Percentiles rank a stretch among this genome's conserved stretches.
Evolutionary conservation across 2,113 vertebrate genomes (phyloP).

Genomic region (Sterna hirundo): DNA sequence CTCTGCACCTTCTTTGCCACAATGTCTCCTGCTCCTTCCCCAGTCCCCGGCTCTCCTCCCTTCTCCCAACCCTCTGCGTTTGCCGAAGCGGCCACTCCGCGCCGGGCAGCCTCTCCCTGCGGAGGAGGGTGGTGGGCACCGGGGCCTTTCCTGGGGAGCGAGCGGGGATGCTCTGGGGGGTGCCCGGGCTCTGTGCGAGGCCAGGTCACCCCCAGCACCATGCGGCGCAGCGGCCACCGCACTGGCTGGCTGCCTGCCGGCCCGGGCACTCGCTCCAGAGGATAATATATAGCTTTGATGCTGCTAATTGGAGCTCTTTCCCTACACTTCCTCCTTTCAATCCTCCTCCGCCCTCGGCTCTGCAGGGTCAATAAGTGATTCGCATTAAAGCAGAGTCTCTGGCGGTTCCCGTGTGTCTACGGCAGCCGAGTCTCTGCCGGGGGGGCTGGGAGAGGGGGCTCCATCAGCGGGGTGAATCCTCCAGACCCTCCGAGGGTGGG

Average conservation of each 20-base stretch:
- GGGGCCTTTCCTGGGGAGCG: background rate
- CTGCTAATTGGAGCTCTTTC: slow-evolving; percentile 11
- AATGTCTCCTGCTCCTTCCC: background rate
- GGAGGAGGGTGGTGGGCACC: background rate
- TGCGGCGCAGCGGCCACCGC: fast-evolving
- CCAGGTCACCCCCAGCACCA: background rate
- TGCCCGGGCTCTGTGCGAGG: fast-evolving
- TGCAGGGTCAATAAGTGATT: background rate
- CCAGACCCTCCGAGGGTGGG: background rate
- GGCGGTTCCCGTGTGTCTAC: background rate
- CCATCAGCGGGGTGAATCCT: background rate
- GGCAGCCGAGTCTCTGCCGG: background rate
- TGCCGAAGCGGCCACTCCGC: fast-evolving
- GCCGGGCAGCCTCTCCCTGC: background rate
- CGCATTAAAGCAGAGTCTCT: background rate
- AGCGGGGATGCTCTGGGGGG: background rate
- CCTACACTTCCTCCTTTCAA: background rate
- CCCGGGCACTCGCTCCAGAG: background rate
- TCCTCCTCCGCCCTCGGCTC: background rate
- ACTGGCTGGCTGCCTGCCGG: background rate
- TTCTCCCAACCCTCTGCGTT: fast-evolving
- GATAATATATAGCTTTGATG: background rate
- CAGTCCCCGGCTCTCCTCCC: background rate
- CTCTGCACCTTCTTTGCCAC: background rate
- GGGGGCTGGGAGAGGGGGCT: background rate